These are phyloP conservation scores for rat (Rattus norvegicus) DNA, from an alignment of 2,113 vertebrate genomes.

Conservation along the genomic window DNA sequence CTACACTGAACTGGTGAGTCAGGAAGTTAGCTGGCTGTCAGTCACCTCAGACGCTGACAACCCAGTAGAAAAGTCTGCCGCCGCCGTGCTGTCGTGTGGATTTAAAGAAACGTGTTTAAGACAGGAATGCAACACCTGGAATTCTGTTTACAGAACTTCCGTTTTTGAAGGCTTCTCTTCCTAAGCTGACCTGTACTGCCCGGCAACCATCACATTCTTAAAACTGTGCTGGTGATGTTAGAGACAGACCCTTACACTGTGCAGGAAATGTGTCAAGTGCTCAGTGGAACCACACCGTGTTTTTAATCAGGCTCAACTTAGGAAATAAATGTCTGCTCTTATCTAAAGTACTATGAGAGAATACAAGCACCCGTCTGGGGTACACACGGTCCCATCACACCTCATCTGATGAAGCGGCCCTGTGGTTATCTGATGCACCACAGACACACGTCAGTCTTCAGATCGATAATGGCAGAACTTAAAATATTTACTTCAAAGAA, in stretches of 20 bases:
- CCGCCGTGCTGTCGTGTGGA: slow-evolving; percentile 12
- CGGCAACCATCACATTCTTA: slow-evolving; percentile 54
- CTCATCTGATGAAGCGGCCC: slow-evolving; percentile 55
- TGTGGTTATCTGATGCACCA: slow-evolving; percentile 25
- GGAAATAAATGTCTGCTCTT: slow-evolving; percentile 39
- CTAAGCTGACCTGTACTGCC: slow-evolving; percentile 52
- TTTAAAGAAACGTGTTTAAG: slow-evolving; percentile 69
- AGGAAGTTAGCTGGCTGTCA: slow-evolving; percentile 73
- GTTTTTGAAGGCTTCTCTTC: slow-evolving; percentile 58
- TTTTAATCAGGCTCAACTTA: slow-evolving; percentile 43
- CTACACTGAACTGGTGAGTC: slow-evolving; percentile 65
- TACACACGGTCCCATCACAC: slow-evolving; percentile 54
- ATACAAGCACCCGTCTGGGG: not conserved
- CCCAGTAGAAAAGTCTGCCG: slow-evolving; percentile 74
- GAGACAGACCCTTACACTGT: slow-evolving; percentile 21
- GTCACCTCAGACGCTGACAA: slow-evolving; percentile 63
- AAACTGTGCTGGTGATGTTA: slow-evolving; percentile 73
- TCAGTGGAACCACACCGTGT: slow-evolving; percentile 42
- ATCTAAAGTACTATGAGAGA: slow-evolving; percentile 53
- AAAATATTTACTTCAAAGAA: slow-evolving; percentile 76
- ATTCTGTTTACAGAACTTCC: slow-evolving; percentile 55
- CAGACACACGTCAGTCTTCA: slow-evolving; percentile 52
- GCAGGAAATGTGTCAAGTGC: slow-evolving; percentile 50
- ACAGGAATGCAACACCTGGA: slow-evolving; percentile 62
- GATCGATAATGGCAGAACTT: slow-evolving; percentile 73